A percentile compares a stretch with the other conserved stretches of the same genome.
Conservation (phyloP, 2,888 invertebrate species). For the Phengaris arion region DNA sequence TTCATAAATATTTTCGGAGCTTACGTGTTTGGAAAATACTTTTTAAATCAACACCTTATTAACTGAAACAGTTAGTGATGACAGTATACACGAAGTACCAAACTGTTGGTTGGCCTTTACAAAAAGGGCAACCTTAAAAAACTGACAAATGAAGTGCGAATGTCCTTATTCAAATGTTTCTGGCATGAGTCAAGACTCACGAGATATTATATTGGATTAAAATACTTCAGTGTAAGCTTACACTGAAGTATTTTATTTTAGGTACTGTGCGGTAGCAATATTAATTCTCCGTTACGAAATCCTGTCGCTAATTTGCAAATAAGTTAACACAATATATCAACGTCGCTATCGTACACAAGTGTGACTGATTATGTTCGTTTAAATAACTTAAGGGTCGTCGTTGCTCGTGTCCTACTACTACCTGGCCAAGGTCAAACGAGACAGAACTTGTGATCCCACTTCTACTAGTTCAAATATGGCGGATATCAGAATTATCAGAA, state of each 20-base stretch:
- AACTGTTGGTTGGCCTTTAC: background rate
- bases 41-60: background rate
- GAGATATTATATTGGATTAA: background rate
- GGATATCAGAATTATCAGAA: too few relatives aligned
- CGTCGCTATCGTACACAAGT: conserved; percentile 10
- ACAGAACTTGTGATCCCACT: background rate
- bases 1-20: background rate
- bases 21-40: background rate
- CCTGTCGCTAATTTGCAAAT: background rate
- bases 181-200: background rate
- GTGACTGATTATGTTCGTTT: conserved; percentile 38
- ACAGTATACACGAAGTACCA: background rate
- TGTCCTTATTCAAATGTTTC: background rate
- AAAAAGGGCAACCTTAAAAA: background rate
- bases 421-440: background rate
- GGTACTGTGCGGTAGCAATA: background rate
- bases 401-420: background rate
- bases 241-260: too few relatives aligned
- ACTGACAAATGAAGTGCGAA: conserved; percentile 3
- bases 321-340: conserved; percentile 14
- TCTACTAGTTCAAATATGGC: background rate
- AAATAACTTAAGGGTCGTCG: conserved; percentile 25
- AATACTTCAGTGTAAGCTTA: background rate
- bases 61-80: background rate
- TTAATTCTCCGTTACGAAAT: background rate